A percentile compares a stretch with the other conserved stretches of the same genome.
Evolutionary conservation across 1,140 invertebrate species (phyloP).

Genomic region (Papilio polytes): DNA sequence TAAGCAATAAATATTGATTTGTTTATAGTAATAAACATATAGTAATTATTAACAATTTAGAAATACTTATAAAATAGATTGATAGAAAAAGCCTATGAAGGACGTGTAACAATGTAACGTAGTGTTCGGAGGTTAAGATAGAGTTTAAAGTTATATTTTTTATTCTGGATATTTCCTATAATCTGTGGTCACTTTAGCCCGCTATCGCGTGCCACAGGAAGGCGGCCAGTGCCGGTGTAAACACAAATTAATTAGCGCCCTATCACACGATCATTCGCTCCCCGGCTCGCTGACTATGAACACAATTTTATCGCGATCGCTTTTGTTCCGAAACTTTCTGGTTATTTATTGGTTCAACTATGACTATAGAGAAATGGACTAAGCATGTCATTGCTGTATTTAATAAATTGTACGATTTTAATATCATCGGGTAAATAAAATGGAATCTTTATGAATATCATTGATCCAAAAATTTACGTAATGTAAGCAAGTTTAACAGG

Average conservation of each 20-base stretch:
- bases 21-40: background rate
- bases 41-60: background rate
- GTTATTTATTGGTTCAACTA: background rate
- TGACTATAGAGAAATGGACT: background rate
- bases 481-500: background rate
- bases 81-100: too few species aligned
- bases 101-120: too few species aligned
- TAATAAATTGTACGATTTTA: background rate
- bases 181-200: constrained; percentile 2
- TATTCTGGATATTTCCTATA: background rate
- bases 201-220: constrained; percentile 49
- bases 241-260: constrained; percentile 53
- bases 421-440: too few species aligned
- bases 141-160: background rate
- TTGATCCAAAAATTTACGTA: too few species aligned
- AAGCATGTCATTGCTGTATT: background rate
- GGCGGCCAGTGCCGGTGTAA: constrained; percentile 44
- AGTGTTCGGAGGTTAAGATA: background rate
- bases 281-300: constrained; percentile 25
- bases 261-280: constrained; percentile 38
- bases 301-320: constrained; percentile 13
- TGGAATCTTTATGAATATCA: too few species aligned
- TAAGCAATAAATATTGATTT: background rate
- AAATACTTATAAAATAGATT: background rate
- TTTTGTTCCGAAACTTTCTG: constrained; percentile 26